These are phyloP conservation scores for Rallus limicola DNA, from an alignment of 2,113 vertebrate genomes.

Conservation along the genomic window DNA sequence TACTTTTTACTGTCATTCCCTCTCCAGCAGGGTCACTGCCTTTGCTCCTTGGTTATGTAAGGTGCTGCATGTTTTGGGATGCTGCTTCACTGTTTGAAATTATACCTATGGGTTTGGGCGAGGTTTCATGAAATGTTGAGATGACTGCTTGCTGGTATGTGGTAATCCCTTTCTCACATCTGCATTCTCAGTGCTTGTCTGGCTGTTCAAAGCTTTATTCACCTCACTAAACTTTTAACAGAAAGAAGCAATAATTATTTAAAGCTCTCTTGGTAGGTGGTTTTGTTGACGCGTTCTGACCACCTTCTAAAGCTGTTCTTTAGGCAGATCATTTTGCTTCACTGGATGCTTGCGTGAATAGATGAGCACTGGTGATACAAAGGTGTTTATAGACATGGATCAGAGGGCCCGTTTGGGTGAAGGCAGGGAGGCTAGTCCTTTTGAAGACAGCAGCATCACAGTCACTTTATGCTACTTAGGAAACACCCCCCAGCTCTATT, in stretches of 20 bases:
- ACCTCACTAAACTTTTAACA: background rate
- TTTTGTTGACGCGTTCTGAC: background rate
- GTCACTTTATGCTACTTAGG: background rate
- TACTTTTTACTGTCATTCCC: background rate
- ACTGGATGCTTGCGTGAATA: background rate
- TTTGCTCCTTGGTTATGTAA: background rate
- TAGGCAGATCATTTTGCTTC: background rate
- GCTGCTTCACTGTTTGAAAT: background rate
- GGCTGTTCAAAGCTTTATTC: background rate
- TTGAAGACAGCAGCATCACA: background rate
- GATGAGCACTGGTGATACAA: background rate
- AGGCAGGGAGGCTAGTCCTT: background rate
- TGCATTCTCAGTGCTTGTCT: background rate
- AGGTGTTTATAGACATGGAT: background rate
- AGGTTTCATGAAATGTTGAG: background rate
- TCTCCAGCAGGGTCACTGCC: background rate
- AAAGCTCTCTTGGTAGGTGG: background rate
- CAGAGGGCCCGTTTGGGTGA: background rate
- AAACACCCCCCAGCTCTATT: background rate
- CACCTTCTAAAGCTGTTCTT: background rate
- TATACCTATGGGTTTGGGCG: fast-evolving
- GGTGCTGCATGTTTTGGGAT: background rate
- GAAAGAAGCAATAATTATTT: background rate
- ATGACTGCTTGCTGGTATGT: background rate
- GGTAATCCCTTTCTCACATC: background rate